Conservation (phyloP, 2,797 vertebrate species). For the Agapornis canus region DNA sequence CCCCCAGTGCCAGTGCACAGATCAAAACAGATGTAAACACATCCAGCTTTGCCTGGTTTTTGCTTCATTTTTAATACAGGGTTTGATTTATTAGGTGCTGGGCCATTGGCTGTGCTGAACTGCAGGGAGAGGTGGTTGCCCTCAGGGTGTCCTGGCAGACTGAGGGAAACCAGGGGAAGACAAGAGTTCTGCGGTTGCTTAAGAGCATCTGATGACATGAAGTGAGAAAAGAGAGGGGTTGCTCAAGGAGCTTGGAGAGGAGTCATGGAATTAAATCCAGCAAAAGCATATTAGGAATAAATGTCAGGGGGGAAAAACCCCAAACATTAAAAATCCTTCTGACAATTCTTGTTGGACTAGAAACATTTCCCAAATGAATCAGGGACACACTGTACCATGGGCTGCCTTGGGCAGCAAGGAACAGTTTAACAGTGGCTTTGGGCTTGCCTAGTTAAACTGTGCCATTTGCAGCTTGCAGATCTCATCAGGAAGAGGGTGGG, state of each 20-base stretch:
- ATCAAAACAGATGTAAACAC: not conserved
- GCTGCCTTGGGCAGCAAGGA: not conserved
- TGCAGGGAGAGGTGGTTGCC: not conserved
- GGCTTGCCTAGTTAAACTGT: not conserved
- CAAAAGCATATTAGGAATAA: not conserved
- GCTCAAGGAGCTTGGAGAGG: not conserved
- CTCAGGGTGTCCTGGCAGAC: not conserved
- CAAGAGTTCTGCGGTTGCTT: not conserved
- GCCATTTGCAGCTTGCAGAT: not conserved
- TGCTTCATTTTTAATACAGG: not conserved
- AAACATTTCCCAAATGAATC: accelerated
- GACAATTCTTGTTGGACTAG: not conserved
- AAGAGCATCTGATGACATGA: not conserved
- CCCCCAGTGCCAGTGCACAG: not conserved
- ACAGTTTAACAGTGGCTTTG: not conserved
- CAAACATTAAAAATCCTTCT: not conserved
- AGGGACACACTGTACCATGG: not conserved
- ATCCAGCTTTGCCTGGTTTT: not conserved
- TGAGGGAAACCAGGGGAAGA: no score
- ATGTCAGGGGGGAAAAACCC: not conserved
- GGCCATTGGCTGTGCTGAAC: not conserved
- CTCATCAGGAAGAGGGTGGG: not conserved
- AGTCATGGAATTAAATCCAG: not conserved
- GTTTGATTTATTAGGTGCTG: not conserved
- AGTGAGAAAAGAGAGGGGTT: not conserved